Evolutionary conservation across 2,888 invertebrate species (phyloP).

Genomic region (Pristionchus mayeri): DNA sequence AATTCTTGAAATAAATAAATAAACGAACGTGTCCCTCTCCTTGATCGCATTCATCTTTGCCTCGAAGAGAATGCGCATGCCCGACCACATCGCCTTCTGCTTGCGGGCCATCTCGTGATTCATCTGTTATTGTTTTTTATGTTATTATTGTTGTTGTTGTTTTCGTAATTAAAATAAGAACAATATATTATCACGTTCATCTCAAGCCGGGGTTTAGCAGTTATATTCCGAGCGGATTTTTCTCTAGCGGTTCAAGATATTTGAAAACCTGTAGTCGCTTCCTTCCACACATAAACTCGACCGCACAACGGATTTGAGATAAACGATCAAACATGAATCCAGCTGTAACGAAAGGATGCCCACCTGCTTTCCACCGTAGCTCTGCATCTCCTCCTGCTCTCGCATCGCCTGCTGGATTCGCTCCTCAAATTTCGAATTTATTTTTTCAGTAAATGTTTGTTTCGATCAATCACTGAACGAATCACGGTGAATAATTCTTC

Average conservation of each 20-base stretch:
- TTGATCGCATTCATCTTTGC: conserved; percentile 15
- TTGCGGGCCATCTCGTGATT: conserved; percentile 40
- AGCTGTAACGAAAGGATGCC: no score
- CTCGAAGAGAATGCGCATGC: conserved; percentile 40
- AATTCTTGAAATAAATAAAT: not conserved
- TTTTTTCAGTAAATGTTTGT: not conserved
- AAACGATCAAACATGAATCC: no score
- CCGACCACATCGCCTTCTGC: conserved; percentile 37
- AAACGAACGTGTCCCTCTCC: not conserved
- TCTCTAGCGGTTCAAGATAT: not conserved
- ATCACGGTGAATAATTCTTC: no score
- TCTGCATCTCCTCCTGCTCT: conserved; percentile 24
- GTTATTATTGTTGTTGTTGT: not conserved
- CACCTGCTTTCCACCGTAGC: conserved; percentile 6
- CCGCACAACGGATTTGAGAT: no score
- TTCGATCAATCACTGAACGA: not conserved
- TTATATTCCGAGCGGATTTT: no score
- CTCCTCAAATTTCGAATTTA: not conserved
- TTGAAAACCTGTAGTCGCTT: not conserved
- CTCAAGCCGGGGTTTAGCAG: no score
- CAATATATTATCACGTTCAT: not conserved
- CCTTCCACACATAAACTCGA: no score
- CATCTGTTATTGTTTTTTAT: not conserved
- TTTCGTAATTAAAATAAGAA: no score
- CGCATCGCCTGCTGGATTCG: conserved; percentile 10